Base-by-base conservation (phyloP, 1,140 invertebrate species). In the Dolichoris vasculosae region DNA sequence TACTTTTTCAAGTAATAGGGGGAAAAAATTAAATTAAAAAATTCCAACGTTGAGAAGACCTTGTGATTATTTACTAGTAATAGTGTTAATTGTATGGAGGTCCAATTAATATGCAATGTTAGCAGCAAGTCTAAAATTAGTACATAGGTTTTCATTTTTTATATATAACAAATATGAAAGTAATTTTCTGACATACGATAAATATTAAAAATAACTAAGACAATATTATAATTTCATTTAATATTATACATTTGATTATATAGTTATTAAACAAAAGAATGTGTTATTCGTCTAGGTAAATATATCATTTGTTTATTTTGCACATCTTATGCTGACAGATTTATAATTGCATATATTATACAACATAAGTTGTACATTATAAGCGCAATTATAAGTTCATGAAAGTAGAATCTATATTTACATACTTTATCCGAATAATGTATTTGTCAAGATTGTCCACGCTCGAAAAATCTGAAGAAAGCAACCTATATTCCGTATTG, bases 351-450 rank as follows among this genome's bases (percentile, higher is more conserved):
- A 83, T 83, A 76, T 59, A 83, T 64, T 30, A 32, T 46, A 32
- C 17, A 1, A 59, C 17, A 43, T 46, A 73, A 83, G 46, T n/a
- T 73, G 38, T 76, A 64, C 48, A 67, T 81, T 64, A 67, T 67
- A 67, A 46, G 78, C n/a, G 6, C 46, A 83, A 83, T 83, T 83
- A 64, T 83, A 64, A 43, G 48, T 38, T 55, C 75, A 83, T 76
- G 26, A n/a, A 64, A 73, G 71, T 3, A n/a, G 35, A 59, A 83
- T 76, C 43, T 46, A 32, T 69, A 82, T 82, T 82, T 73, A 38
- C 69, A 82, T 82, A 59, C 30, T 55, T n/a, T 20, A 23, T 69
- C 32, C 48, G 48, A 75, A 81, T 81, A 63, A 83, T 59, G 32
- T 38, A 63, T 59, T 32, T 11, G 17, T 4, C 17, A 26, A 23